Percentiles rank a stretch among this genome's conserved stretches.
These are phyloP conservation scores for Sitobion miscanthi DNA, from an alignment of 1,140 invertebrate species.

Conservation along the genomic window DNA sequence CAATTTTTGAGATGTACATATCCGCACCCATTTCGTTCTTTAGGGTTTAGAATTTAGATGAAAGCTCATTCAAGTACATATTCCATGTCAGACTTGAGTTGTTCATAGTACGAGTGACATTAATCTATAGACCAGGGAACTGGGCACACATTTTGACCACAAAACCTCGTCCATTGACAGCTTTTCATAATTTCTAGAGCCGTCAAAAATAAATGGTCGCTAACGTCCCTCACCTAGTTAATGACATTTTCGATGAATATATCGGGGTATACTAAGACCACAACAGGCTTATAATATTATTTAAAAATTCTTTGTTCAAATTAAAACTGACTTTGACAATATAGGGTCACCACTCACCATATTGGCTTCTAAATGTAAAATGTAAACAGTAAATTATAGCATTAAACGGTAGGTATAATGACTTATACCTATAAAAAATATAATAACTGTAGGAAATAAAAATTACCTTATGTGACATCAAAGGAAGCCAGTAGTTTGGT, in stretches of 20 bases:
- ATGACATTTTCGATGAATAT: background rate
- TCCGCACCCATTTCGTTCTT: background rate
- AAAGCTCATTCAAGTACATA: background rate
- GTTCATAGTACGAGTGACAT: background rate
- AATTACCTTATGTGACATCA: background rate
- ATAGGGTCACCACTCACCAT: background rate
- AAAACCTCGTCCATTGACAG: background rate
- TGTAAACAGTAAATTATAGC: background rate
- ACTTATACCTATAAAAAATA: too few relatives aligned
- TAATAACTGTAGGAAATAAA: too few relatives aligned
- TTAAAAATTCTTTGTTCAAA: background rate
- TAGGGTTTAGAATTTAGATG: background rate
- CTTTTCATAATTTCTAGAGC: background rate
- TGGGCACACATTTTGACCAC: background rate
- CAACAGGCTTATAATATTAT: background rate
- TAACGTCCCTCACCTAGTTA: background rate
- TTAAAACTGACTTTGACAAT: background rate
- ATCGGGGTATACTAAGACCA: background rate
- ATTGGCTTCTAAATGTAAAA: background rate
- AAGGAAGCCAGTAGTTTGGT: background rate
- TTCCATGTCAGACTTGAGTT: background rate
- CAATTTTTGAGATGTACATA: background rate
- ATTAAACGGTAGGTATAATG: too few relatives aligned
- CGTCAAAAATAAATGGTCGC: background rate
- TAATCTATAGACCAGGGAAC: background rate